phyloP scores from a whole-genome alignment of 2,797 vertebrate species.

The Bufotes viridis region DNA sequence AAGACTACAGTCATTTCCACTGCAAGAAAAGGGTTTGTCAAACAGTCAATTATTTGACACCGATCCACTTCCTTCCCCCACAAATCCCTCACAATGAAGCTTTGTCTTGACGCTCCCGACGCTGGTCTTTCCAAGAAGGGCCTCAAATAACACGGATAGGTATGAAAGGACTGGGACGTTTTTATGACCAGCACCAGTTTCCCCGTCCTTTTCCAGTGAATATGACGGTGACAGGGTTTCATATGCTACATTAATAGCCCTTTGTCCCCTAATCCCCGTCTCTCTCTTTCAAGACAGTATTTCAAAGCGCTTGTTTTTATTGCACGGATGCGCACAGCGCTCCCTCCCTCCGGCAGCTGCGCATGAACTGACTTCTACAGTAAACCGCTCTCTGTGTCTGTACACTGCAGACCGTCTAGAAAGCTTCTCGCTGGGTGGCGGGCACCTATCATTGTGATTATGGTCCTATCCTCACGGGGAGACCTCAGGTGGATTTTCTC shows the following conservation, averaged over 20 bases:
- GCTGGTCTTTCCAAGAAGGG: slow-evolving; percentile 23
- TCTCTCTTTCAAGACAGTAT: slow-evolving; percentile 42
- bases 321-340: slow-evolving; percentile 1
- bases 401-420: background rate
- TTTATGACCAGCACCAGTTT: slow-evolving; percentile 26
- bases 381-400: background rate
- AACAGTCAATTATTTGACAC: slow-evolving; percentile 45
- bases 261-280: slow-evolving; percentile 55
- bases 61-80: slow-evolving; percentile 51
- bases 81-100: slow-evolving; percentile 39
- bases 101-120: slow-evolving; percentile 46
- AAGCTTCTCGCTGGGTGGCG: background rate
- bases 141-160: slow-evolving; percentile 33
- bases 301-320: slow-evolving; percentile 56
- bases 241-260: slow-evolving; percentile 51
- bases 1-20: slow-evolving; percentile 25
- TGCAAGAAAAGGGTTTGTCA: slow-evolving; percentile 45
- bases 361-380: slow-evolving; percentile 32
- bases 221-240: slow-evolving; percentile 38
- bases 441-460: background rate
- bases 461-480: background rate
- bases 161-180: slow-evolving; percentile 10
- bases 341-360: slow-evolving; percentile 35
- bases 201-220: background rate
- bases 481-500: too few species aligned